Percentiles rank a stretch among this genome's conserved stretches.
phyloP scores from a whole-genome alignment of 1,140 invertebrate species.

The Eubasilissa regina region DNA sequence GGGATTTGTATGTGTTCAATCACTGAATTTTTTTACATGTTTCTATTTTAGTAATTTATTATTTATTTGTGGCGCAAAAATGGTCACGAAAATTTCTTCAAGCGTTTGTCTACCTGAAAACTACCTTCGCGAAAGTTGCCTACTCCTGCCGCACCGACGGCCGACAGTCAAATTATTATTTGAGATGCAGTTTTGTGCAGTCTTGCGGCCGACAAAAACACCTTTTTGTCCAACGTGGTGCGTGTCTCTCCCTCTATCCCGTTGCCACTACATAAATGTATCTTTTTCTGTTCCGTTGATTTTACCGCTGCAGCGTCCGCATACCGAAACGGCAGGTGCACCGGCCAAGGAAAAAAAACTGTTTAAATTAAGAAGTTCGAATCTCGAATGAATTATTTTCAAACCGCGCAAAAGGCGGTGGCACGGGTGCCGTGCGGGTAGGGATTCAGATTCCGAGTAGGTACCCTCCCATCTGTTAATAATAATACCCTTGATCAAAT shows the following conservation, averaged over 20 bases:
- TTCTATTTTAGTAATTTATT: no score
- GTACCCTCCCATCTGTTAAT: no score
- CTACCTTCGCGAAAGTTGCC: no score
- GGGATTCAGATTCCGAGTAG: not conserved
- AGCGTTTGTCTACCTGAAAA: no score
- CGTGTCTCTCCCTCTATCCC: not conserved
- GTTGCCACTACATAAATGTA: not conserved
- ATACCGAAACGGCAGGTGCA: conserved; percentile 52
- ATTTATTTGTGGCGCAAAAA: no score
- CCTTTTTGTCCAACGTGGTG: not conserved
- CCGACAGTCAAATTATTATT: conserved; percentile 33
- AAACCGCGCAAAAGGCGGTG: not conserved
- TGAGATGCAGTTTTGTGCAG: conserved; percentile 53
- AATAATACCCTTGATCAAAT: no score
- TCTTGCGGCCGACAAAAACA: conserved; percentile 34
- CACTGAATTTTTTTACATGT: no score
- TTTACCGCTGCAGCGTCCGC: conserved; percentile 41
- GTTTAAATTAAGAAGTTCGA: conserved; percentile 36
- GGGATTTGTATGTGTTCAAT: no score
- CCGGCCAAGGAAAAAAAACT: conserved; percentile 11
- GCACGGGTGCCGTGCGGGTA: conserved; percentile 2
- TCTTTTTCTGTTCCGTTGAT: conserved; percentile 15
- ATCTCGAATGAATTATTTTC: conserved; percentile 2
- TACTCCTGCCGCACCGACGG: no score
- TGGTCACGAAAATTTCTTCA: no score